Evolutionary conservation across 2,113 vertebrate genomes (phyloP).

Genomic region (Lepisosteus oculatus): DNA sequence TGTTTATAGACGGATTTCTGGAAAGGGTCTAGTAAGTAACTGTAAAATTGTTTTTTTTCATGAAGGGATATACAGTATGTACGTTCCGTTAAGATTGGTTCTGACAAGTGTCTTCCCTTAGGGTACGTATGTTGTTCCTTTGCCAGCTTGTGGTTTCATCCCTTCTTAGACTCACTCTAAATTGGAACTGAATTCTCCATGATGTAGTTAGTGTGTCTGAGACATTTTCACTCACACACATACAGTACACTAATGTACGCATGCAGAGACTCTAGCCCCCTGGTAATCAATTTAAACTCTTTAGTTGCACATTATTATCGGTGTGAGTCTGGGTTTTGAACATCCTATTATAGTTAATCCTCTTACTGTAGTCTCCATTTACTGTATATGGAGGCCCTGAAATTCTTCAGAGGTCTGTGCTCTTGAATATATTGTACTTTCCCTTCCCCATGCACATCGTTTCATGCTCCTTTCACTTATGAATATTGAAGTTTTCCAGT

Average conservation of each 20-base stretch:
- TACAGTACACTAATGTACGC: background rate
- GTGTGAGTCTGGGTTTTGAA: constrained; percentile 7
- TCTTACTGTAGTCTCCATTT: background rate
- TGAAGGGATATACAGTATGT: background rate
- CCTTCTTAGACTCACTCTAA: background rate
- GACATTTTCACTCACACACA: background rate
- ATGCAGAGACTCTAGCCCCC: background rate
- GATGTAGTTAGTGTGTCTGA: background rate
- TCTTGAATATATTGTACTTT: background rate
- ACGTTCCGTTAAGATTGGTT: too few relatives aligned
- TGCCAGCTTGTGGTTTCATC: background rate
- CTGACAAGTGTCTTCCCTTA: background rate
- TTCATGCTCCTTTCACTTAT: too few relatives aligned
- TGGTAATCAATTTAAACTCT: constrained; percentile 10
- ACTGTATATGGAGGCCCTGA: background rate
- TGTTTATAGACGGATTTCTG: background rate
- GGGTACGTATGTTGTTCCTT: background rate
- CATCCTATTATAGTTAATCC: constrained; percentile 13
- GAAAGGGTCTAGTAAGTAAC: constrained; percentile 1
- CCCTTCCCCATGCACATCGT: background rate
- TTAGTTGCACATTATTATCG: constrained; percentile 6
- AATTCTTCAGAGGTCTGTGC: background rate
- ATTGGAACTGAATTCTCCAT: background rate
- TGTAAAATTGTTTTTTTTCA: background rate
- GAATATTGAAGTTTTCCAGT: too few relatives aligned